Evolutionary conservation across 2,888 invertebrate genomes (phyloP), one percentile per base, ranked within the genome.

Genomic region (Cyclophora punctaria): DNA sequence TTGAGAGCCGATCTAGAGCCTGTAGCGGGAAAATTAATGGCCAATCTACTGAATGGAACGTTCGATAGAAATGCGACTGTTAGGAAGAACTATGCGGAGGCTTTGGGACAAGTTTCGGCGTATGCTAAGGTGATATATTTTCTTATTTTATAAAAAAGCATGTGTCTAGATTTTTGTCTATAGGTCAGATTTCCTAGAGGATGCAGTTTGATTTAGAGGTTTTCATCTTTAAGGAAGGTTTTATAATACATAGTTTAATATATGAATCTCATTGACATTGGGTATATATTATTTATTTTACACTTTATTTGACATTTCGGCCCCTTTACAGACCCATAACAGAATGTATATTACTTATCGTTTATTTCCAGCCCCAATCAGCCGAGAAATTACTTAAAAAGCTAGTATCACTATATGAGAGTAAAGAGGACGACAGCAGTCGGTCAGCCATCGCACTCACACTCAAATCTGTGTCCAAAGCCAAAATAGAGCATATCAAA

Each of bases 11-110:
- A 91, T 35, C 69, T 92, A 62, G 90, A 90, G 35, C 90, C 91
- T 0, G 66, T 91, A 1, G 91, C 90, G 0, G 89, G 91, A 4
- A 91, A 91, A 70, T 88, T 91, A 45, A 82, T 92, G 75, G 75
- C 80, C 0, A 79, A 63, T 5, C 80, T 96, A 49, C 88, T 96
- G 42, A 92, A 92, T 60, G 96, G 96, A 0, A 87, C 97, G 20
- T 93, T 93, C 46, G 97, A 98, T 78, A 91, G 96, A 53, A 97
- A 97, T 72, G 87, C 92, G 0, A 93, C 94, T 0, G 92, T 97
- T 0, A 90, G 96, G 64, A 96, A 95, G 81, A 93, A 94, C 58
- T 96, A 94, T 74, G 95, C 97, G 0, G 91, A 91, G 50, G 93
- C 96, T 20, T 91, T 98, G 55, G 98, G 98, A 0, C 94, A 96